Evolutionary conservation across 2,797 vertebrate genomes (phyloP).

Genomic region (Anableps anableps): DNA sequence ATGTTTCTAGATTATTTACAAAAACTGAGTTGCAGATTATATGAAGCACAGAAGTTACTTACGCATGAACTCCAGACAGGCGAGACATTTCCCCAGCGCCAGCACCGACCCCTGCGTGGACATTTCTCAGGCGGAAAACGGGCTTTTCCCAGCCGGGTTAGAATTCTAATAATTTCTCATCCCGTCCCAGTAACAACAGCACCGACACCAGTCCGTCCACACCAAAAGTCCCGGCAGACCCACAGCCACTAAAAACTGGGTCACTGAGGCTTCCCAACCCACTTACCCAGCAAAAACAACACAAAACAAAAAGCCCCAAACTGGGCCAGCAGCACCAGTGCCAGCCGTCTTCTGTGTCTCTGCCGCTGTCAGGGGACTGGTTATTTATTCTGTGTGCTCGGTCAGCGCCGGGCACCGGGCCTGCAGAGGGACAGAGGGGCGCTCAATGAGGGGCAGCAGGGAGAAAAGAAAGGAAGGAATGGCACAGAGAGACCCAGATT

Average conservation of each 20-base stretch:
- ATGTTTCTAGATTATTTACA: background rate
- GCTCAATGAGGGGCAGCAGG: conserved; percentile 37
- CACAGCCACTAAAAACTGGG: conserved; percentile 47
- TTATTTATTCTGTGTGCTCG: conserved; percentile 52
- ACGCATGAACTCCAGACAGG: conserved; percentile 70
- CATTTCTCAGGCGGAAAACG: conserved; percentile 50
- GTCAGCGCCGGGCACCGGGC: conserved; percentile 64
- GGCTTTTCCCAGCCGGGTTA: background rate
- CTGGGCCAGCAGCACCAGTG: conserved; percentile 44
- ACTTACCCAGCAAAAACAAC: conserved; percentile 37
- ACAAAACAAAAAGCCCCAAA: background rate
- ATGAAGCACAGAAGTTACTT: conserved; percentile 38
- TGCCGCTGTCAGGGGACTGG: conserved; percentile 62
- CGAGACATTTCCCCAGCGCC: conserved; percentile 65
- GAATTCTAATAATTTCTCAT: conserved; percentile 28
- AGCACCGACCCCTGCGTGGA: conserved; percentile 62
- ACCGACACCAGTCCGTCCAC: conserved; percentile 25
- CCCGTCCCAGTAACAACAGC: conserved; percentile 22
- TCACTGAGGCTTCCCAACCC: conserved; percentile 54
- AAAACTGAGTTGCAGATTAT: background rate
- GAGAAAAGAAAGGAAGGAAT: conserved; percentile 19
- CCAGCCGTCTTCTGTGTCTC: conserved; percentile 60
- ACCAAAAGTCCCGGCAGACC: conserved; percentile 35
- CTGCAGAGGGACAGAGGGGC: conserved; percentile 42
- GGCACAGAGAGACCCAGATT: conserved; percentile 64